These are phyloP conservation scores for Dyspetes luteomarginatus DNA, from an alignment of 2,888 invertebrate species.

Conservation along the genomic window DNA sequence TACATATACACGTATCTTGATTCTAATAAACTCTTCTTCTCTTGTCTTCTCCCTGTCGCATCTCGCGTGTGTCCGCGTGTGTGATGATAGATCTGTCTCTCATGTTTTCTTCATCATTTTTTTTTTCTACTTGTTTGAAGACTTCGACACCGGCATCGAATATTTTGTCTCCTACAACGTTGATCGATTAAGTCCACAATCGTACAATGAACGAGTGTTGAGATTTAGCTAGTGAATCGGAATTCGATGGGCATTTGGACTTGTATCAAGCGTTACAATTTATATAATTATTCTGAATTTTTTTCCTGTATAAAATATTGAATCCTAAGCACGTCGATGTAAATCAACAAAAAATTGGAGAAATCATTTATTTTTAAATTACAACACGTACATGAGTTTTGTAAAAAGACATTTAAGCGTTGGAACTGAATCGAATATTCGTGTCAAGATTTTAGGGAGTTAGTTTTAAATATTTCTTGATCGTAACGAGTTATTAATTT, in stretches of 20 bases:
- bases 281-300: too few relatives aligned
- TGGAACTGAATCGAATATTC: too few relatives aligned
- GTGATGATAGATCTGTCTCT: conserved; percentile 63
- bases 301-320: too few relatives aligned
- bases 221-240: not conserved
- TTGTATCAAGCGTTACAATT: not conserved
- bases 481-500: too few relatives aligned
- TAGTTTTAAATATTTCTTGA: too few relatives aligned
- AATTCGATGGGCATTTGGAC: not conserved
- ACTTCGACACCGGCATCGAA: conserved; percentile 48
- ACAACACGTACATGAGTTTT: too few relatives aligned
- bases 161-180: conserved; percentile 40
- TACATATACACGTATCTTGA: conserved; percentile 36
- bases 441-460: too few relatives aligned
- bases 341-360: too few relatives aligned
- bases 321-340: too few relatives aligned
- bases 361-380: too few relatives aligned
- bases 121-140: conserved; percentile 38
- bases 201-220: not conserved
- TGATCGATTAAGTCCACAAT: conserved; percentile 59
- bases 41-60: conserved; percentile 18
- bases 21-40: conserved; percentile 64
- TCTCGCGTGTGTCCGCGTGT: conserved; percentile 39
- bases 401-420: too few relatives aligned
- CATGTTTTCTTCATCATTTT: conserved; percentile 43